These are phyloP conservation scores for Hippocampus barbouri DNA, from an alignment of 2,113 vertebrate species.

Conservation along the genomic window DNA sequence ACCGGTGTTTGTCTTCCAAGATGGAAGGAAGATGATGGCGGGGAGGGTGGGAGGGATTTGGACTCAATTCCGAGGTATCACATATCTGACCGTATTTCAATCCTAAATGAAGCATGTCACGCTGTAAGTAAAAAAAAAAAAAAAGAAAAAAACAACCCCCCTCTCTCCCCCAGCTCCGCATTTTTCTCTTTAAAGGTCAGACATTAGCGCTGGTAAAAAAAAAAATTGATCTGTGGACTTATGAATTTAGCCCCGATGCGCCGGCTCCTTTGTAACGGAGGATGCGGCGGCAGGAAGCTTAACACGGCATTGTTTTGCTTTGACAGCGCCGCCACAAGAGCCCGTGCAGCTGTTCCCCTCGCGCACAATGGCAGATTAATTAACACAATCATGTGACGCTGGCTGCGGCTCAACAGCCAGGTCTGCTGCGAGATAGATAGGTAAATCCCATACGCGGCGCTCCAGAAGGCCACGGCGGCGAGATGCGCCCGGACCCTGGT, in stretches of 20 bases:
- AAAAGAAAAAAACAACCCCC: constrained; percentile 32
- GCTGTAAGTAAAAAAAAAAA: constrained; percentile 57
- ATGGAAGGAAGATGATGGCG: constrained; percentile 27
- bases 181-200: constrained; percentile 93
- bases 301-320: constrained; percentile 99
- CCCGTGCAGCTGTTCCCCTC: constrained; percentile 97
- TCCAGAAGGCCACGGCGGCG: constrained; percentile 71
- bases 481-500: constrained; percentile 75
- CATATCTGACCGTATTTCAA: constrained; percentile 91
- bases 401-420: constrained; percentile 96
- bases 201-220: constrained; percentile 89
- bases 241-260: constrained; percentile 95
- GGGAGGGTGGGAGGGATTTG: constrained; percentile 68
- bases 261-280: constrained; percentile 95
- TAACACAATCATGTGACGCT: constrained; percentile 99
- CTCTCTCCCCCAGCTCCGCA: constrained; percentile 29
- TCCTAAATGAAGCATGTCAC: constrained; percentile 85
- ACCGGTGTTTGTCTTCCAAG: constrained; percentile 88
- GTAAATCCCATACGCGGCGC: constrained; percentile 98
- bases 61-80: constrained; percentile 84
- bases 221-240: constrained; percentile 92
- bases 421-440: constrained; percentile 99
- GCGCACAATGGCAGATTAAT: constrained; percentile 99
- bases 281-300: constrained; percentile 94
- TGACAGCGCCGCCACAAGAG: constrained; percentile 96